Conservation (phyloP, 2,888 invertebrate species). For the Carpatolechia fugitivella region DNA sequence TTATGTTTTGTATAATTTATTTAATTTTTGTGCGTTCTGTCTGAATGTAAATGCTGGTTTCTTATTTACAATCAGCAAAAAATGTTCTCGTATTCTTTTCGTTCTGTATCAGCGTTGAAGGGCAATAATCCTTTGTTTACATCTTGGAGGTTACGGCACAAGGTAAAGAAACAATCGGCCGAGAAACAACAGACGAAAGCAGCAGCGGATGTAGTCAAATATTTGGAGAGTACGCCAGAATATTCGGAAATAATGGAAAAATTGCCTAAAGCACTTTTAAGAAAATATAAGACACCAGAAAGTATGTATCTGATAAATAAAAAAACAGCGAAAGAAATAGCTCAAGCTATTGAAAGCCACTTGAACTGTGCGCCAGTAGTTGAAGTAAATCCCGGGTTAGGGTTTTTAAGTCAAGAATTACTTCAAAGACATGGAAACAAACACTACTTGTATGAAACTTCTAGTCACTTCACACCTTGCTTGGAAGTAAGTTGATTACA, state of each 20-base stretch:
- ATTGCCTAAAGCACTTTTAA: constrained; percentile 54
- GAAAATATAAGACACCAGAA: constrained; percentile 58
- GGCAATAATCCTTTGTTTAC: neutral
- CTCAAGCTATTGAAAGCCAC: constrained; percentile 47
- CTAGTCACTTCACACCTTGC: constrained; percentile 64
- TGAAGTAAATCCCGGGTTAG: constrained; percentile 86
- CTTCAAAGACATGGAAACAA: constrained; percentile 68
- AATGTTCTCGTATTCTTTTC: constrained; percentile 15
- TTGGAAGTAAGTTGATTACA: constrained; percentile 62
- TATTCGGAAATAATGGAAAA: constrained; percentile 48
- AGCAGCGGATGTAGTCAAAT: constrained; percentile 55
- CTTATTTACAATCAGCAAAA: neutral
- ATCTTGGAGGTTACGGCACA: constrained; percentile 44
- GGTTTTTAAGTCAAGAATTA: constrained; percentile 81
- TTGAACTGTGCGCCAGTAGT: constrained; percentile 61
- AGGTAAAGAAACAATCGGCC: constrained; percentile 39
- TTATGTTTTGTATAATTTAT: no score
- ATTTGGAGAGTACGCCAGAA: constrained; percentile 49
- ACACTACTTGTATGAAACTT: constrained; percentile 81
- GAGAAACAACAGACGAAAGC: constrained; percentile 45
- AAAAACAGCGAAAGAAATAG: constrained; percentile 58
- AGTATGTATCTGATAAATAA: constrained; percentile 68
- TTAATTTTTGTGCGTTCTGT: no score
- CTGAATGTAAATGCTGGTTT: no score
- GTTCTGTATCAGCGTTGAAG: neutral